phyloP scores from a whole-genome alignment of 2,888 invertebrate species.

The Neuroscelio doddi region DNA sequence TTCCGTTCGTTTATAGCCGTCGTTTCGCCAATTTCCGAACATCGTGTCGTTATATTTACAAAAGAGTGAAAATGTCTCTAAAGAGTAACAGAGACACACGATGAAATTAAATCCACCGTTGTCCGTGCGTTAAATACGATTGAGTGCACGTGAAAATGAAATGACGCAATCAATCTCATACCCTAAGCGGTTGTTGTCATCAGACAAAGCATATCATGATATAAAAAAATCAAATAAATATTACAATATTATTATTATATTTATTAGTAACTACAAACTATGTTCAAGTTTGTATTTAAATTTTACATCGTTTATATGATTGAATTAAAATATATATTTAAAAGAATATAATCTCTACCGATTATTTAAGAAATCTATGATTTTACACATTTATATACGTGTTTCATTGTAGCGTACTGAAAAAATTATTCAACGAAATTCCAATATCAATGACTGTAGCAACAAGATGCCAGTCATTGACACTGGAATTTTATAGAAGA shows the following conservation, averaged over 20 bases:
- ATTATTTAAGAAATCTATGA: too few relatives aligned
- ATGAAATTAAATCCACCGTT: constrained; percentile 49
- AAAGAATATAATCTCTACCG: not conserved
- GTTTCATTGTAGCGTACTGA: too few relatives aligned
- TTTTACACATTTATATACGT: too few relatives aligned
- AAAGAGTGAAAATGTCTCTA: constrained; percentile 34
- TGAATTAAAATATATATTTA: not conserved
- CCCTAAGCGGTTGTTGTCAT: constrained; percentile 46
- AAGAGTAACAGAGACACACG: constrained; percentile 42
- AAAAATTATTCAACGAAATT: too few relatives aligned
- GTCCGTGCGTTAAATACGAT: constrained; percentile 48
- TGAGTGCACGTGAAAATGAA: constrained; percentile 49
- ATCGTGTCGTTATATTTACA: constrained; percentile 23
- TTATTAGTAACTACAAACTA: too few relatives aligned
- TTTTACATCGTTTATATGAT: not conserved
- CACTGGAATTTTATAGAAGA: too few relatives aligned
- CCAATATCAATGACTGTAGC: too few relatives aligned
- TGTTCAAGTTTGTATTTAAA: not conserved
- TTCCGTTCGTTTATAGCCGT: constrained; percentile 34
- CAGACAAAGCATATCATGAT: constrained; percentile 40
- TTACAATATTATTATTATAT: too few relatives aligned
- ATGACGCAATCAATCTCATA: constrained; percentile 49
- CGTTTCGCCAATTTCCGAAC: constrained; percentile 35
- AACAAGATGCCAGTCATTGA: too few relatives aligned
- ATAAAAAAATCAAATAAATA: too few relatives aligned